phyloP scores from a whole-genome alignment of 2,888 invertebrate species.

The Drosophila subsilvestris region DNA sequence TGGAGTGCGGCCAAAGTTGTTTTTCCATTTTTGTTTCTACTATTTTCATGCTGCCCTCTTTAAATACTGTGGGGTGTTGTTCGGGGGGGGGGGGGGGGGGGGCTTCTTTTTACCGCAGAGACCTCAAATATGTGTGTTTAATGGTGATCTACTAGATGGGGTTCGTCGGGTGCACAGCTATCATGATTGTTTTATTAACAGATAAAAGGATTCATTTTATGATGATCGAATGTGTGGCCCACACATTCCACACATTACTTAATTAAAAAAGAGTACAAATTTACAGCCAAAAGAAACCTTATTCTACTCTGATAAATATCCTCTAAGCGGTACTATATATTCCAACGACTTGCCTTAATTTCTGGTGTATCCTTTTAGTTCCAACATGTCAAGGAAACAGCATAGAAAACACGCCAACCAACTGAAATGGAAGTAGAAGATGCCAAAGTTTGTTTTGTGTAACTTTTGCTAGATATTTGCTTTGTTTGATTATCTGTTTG shows the following conservation, averaged over 20 bases:
- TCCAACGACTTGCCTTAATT: not conserved
- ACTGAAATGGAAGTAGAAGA: constrained; percentile 35
- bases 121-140: not conserved
- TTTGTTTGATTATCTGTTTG: constrained; percentile 70
- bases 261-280: not conserved
- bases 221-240: not conserved
- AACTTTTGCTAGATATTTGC: constrained; percentile 62
- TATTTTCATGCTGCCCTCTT: constrained; percentile 5
- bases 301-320: not conserved
- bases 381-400: constrained; percentile 38
- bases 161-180: not conserved
- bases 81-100: not conserved
- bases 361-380: constrained; percentile 21
- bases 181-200: not conserved
- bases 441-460: constrained; percentile 58
- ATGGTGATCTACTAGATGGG: constrained; percentile 1
- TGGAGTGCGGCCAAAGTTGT: constrained; percentile 44
- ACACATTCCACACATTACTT: too few species aligned
- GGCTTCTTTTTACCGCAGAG: not conserved
- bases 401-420: constrained; percentile 14
- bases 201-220: not conserved
- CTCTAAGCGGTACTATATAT: not conserved
- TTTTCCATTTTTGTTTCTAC: constrained; percentile 20
- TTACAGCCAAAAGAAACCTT: not conserved
- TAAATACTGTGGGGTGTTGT: constrained; percentile 8